Conservation (phyloP, 1,140 invertebrate genomes). For the Riptortus pedestris region DNA sequence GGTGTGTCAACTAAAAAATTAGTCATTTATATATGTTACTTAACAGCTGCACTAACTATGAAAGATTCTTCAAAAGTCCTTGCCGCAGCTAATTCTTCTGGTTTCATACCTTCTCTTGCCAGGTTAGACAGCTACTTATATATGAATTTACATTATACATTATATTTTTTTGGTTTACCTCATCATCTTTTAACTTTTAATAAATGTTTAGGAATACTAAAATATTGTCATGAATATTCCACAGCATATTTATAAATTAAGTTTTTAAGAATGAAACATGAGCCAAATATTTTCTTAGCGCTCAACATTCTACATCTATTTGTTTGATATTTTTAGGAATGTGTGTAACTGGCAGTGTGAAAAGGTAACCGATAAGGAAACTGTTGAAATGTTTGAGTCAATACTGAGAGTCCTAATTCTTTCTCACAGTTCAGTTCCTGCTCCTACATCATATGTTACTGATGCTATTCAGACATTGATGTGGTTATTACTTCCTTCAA, state of each 20-base stretch:
- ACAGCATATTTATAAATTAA: no score
- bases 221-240: no score
- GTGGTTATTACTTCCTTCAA: slow-evolving; percentile 38
- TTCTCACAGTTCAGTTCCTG: not conserved
- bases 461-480: slow-evolving; percentile 40
- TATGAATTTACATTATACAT: no score
- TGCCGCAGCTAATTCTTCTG: not conserved
- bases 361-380: slow-evolving; percentile 34
- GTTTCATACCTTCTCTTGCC: slow-evolving; percentile 8
- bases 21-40: not conserved
- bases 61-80: slow-evolving; percentile 2
- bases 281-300: no score
- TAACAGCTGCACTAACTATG: not conserved
- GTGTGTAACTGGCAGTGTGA: slow-evolving; percentile 16
- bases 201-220: no score
- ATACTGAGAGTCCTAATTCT: slow-evolving; percentile 34
- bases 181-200: no score
- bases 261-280: no score
- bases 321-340: slow-evolving; percentile 5
- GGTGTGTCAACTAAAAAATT: not conserved
- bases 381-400: slow-evolving; percentile 42
- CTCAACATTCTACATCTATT: no score
- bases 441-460: not conserved
- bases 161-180: no score
- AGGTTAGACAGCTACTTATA: no score